These are phyloP conservation scores for Holacanthella duospinosa DNA, from an alignment of 2,888 invertebrate genomes.

Conservation along the genomic window DNA sequence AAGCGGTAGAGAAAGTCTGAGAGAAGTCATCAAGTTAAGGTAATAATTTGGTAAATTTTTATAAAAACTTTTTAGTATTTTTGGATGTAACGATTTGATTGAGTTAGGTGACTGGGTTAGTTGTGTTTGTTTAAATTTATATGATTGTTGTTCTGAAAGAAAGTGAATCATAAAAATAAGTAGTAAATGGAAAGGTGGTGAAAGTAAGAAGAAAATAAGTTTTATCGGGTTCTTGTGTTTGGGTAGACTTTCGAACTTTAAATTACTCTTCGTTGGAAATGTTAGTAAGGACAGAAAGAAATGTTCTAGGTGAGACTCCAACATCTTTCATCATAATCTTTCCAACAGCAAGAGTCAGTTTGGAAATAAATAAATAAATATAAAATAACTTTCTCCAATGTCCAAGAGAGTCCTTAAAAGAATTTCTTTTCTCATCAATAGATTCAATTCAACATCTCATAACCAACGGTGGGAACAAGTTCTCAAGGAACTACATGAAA, in stretches of 20 bases:
- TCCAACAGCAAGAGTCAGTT: background rate
- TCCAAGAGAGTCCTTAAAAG: background rate
- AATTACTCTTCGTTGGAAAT: slow-evolving; percentile 24
- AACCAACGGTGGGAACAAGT: slow-evolving; percentile 72
- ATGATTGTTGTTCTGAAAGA: too few relatives aligned
- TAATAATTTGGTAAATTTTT: too few relatives aligned
- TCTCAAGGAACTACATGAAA: slow-evolving; percentile 60
- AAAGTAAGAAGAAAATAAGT: slow-evolving; percentile 1
- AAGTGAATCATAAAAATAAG: background rate
- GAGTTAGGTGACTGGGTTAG: too few relatives aligned
- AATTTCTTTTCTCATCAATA: slow-evolving; percentile 39
- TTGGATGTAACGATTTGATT: too few relatives aligned
- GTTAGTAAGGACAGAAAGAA: slow-evolving; percentile 19
- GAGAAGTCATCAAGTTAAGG: too few relatives aligned
- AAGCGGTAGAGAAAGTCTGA: too few relatives aligned
- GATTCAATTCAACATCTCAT: slow-evolving; percentile 71
- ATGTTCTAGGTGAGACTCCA: slow-evolving; percentile 3
- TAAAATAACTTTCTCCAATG: background rate
- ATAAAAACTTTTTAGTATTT: too few relatives aligned
- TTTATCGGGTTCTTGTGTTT: slow-evolving; percentile 16
- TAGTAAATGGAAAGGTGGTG: background rate
- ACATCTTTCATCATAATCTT: background rate
- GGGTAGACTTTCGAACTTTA: slow-evolving; percentile 24
- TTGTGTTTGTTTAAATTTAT: too few relatives aligned
- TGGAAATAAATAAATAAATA: background rate